Percentiles rank a stretch among this genome's conserved stretches.
These are phyloP conservation scores for Crocuta crocuta DNA, from an alignment of 2,113 vertebrate species.

Conservation along the genomic window DNA sequence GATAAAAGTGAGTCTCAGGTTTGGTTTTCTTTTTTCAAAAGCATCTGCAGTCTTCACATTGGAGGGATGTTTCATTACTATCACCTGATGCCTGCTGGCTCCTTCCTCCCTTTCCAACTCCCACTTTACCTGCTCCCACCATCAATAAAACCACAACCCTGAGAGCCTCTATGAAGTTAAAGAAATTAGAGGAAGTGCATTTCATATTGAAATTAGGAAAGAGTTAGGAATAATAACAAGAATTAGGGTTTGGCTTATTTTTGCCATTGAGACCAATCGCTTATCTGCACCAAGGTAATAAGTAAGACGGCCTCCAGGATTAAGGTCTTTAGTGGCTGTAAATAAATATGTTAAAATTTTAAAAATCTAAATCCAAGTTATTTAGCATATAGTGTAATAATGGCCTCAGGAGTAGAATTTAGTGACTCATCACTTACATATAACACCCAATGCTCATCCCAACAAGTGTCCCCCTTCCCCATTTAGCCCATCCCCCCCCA, in stretches of 20 bases:
- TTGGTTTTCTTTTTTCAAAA: conserved; percentile 40
- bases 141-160: background rate
- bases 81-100: background rate
- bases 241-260: conserved; percentile 5
- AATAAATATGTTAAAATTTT: background rate
- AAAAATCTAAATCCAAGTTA: too few species aligned
- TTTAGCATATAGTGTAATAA: too few species aligned
- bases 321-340: background rate
- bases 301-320: background rate
- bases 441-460: too few species aligned
- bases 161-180: background rate
- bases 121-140: background rate
- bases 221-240: background rate
- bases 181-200: background rate
- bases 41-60: background rate
- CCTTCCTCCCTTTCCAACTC: background rate
- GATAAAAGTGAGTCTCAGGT: background rate
- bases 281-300: conserved; percentile 7
- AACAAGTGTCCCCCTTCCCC: too few species aligned
- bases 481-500: too few species aligned
- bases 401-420: too few species aligned
- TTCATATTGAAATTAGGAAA: conserved; percentile 2
- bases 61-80: background rate
- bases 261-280: background rate
- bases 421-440: too few species aligned